Percentiles rank a stretch among this genome's conserved stretches.
Conservation (phyloP, 2,797 vertebrate species). For the Hippopotamyrus pictus region DNA sequence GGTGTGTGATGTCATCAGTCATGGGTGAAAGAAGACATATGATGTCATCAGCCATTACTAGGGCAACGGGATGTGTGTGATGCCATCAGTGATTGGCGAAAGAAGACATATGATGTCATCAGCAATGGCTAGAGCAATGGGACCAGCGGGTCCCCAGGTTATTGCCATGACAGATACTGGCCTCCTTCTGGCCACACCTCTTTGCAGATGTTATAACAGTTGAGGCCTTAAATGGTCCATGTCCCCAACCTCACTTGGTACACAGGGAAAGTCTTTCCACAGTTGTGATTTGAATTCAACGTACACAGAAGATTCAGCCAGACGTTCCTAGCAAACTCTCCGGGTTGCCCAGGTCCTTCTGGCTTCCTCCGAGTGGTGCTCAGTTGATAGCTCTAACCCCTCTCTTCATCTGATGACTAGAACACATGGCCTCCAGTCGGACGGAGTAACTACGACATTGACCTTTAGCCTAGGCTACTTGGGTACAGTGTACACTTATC, state of each 20-base stretch:
- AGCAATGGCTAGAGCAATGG: background rate
- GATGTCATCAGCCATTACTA: background rate
- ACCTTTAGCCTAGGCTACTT: background rate
- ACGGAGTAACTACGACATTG: background rate
- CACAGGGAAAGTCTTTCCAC: background rate
- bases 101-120: background rate
- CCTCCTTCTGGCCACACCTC: background rate
- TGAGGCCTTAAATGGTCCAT: slow-evolving; percentile 30
- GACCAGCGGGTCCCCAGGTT: background rate
- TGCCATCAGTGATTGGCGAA: background rate
- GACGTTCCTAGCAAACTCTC: background rate
- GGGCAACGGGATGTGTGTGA: background rate
- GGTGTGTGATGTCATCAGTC: background rate
- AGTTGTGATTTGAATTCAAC: background rate
- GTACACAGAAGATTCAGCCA: background rate
- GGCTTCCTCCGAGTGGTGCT: background rate
- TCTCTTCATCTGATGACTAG: background rate
- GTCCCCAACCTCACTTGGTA: slow-evolving; percentile 12
- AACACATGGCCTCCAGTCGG: background rate
- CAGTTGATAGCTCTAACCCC: background rate
- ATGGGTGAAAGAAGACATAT: background rate
- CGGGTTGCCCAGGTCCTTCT: background rate
- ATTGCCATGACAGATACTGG: background rate
- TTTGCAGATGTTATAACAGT: background rate
- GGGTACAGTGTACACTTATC: background rate